Evolutionary conservation across 2,888 invertebrate genomes (phyloP), one percentile per base, ranked within the genome.

Genomic region (Tiliacea citrago): DNA sequence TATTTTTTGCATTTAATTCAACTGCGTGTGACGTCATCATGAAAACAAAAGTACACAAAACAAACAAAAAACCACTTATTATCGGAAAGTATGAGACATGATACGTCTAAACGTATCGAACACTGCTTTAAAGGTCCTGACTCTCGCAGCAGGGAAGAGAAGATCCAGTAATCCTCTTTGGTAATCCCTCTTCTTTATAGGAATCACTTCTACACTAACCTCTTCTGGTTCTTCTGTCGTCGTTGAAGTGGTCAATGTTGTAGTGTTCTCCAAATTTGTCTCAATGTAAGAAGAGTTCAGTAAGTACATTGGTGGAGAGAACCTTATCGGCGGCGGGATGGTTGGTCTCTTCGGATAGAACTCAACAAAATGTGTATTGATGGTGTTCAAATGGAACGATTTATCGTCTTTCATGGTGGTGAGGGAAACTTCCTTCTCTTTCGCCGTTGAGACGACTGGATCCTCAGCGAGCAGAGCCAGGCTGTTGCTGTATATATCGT

Each of bases 111-210:
- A 85, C 0, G 91, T 87, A 65, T 95, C 90, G 53, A 95, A 94
- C 0, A 93, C 86, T n/a, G 85, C 87, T 75, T 94, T 95, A 55
- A 95, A 95, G 0, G 88, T 77, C 42, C 83, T 90, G 5, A 95
- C 94, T 79, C 95, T 91, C 0, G 86, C 74, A 2, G 93, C 86
- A 0, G 95, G 95, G 35, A 95, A 92, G 0, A 95, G 87, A 0
- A 95, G 76, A 78, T 95, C 95, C 3, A 95, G 58, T 0, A 95
- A 88, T 0, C 95, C 95, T 86, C 91, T 89, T 62, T 93, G 90
- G 4, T 86, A 76, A 3, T 18, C 24, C 0, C 89, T 79, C 53
- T 87, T 86, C 62, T 83, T 86, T 39, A 91, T 82, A 0, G 92
- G 91, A 18, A 91, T 78, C 0, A 90, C 89, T 76, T 81, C 88